Evolutionary conservation across 1,140 invertebrate genomes (phyloP).

Genomic region (Zaprionus inermis): DNA sequence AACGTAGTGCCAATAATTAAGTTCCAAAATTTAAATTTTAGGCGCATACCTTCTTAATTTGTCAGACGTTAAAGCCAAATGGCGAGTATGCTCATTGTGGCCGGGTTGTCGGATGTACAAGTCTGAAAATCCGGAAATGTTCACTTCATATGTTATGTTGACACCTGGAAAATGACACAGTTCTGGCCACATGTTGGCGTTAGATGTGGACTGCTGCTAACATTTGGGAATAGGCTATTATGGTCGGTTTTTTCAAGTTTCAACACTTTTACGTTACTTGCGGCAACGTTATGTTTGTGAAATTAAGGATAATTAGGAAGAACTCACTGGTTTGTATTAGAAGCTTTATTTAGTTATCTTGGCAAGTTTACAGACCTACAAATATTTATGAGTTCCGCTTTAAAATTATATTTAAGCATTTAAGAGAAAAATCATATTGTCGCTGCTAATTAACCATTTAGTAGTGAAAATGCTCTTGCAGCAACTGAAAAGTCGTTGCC

Average conservation of each 20-base stretch:
- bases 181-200: too few species aligned
- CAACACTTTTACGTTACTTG: too few species aligned
- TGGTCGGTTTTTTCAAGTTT: too few species aligned
- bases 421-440: conserved; percentile 8
- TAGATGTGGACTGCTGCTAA: too few species aligned
- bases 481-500: conserved; percentile 2
- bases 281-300: neutral
- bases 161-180: neutral
- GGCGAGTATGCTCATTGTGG: neutral
- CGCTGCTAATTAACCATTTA: conserved; percentile 67
- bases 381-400: neutral
- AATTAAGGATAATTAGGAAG: neutral
- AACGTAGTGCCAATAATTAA: conserved; percentile 40
- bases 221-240: too few species aligned
- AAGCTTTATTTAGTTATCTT: neutral
- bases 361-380: neutral
- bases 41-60: neutral
- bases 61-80: neutral
- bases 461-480: conserved; percentile 23
- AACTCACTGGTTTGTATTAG: neutral
- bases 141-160: neutral
- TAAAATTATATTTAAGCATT: neutral
- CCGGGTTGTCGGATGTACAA: conserved; percentile 49
- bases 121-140: conserved; percentile 74
- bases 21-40: conserved; percentile 1